phyloP scores from a whole-genome alignment of 2,888 invertebrate species.

The Lochmaea crataegi region DNA sequence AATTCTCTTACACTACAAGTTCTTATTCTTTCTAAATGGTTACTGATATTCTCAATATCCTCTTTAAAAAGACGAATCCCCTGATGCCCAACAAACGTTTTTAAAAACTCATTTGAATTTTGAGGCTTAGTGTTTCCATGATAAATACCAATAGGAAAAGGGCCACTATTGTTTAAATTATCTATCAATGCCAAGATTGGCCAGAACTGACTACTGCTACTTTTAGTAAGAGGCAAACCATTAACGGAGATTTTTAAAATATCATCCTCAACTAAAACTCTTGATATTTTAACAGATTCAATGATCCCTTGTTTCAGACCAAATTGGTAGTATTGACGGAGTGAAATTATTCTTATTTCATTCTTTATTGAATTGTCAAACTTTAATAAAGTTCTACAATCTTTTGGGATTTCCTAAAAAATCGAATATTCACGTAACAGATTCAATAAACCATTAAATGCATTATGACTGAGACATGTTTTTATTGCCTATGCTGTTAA shows the following conservation, averaged over 20 bases:
- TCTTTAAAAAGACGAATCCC: conserved; percentile 9
- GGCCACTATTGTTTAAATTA: conserved; percentile 19
- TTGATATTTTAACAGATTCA: neutral
- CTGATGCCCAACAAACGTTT: conserved; percentile 39
- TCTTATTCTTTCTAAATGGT: conserved; percentile 7
- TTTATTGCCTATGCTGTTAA: neutral
- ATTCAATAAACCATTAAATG: conserved; percentile 4
- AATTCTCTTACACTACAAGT: conserved; percentile 4
- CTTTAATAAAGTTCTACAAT: conserved; percentile 22
- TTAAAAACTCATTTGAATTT: conserved; percentile 43
- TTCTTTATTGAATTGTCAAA: conserved; percentile 2
- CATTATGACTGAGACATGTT: conserved; percentile 2
- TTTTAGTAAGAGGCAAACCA: conserved; percentile 47
- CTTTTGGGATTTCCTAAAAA: conserved; percentile 10
- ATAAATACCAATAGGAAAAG: conserved; percentile 35
- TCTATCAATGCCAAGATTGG: conserved; percentile 43
- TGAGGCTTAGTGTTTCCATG: conserved; percentile 43
- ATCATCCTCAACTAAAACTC: neutral
- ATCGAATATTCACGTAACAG: neutral
- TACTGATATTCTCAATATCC: conserved; percentile 13
- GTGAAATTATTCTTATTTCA: conserved; percentile 15
- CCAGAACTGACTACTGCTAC: conserved; percentile 49
- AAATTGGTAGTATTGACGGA: conserved; percentile 23
- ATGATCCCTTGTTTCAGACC: conserved; percentile 17
- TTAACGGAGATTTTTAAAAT: conserved; percentile 41